Base-by-base conservation (phyloP, 1,140 invertebrate genomes). In the Limonius californicus region DNA sequence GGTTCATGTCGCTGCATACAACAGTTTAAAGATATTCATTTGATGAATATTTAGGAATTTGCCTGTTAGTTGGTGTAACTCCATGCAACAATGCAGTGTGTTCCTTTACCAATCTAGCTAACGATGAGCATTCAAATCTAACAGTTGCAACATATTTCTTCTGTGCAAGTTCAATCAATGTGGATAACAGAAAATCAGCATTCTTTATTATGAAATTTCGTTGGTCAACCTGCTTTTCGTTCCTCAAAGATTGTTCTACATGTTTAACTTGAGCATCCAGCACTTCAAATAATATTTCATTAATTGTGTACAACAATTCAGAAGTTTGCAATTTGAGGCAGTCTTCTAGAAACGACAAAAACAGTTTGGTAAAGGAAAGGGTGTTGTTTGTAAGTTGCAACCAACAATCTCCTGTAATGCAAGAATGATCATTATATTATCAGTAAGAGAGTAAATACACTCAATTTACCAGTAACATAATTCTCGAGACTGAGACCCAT, bases 361-460 rank as follows among this genome's bases (percentile, higher is more conserved):
- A 89, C 12, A 86, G 75, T 74, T 86, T 89, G 11, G 84, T 82
- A 74, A 92, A 92, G 35, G 85, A 79, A 12, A 89, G 72, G 9
- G 85, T 89, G 70, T 88, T 91, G 64, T 78, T 78, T 0, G 89
- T 90, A 57, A 92, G 73, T 14, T 82, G 78, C n/a, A 90, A 77
- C 80, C 85, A 87, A 67, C 79, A 84, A 61, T 87, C 84, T 65
- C 86, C 87, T 79, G 73, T 9, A 63, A 63, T 16, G n/a, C n/a
- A n/a, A 61, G n/a, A 55, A 1, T 11, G 54, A 32, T 55, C 30
- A 55, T 53, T 45, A 15, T 47, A 53, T 60, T 7, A 45, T 14
- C 1, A 32, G 11, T 39, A 39, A 1, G 35, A 23, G 3, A 59
- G 67, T 27, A 27, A 27, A 27, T 27, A 27, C 9, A 27, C 9